Evolutionary conservation across 2,797 vertebrate species (phyloP), one percentile per base, ranked within the genome.

Genomic region (Rachycentron canadum): DNA sequence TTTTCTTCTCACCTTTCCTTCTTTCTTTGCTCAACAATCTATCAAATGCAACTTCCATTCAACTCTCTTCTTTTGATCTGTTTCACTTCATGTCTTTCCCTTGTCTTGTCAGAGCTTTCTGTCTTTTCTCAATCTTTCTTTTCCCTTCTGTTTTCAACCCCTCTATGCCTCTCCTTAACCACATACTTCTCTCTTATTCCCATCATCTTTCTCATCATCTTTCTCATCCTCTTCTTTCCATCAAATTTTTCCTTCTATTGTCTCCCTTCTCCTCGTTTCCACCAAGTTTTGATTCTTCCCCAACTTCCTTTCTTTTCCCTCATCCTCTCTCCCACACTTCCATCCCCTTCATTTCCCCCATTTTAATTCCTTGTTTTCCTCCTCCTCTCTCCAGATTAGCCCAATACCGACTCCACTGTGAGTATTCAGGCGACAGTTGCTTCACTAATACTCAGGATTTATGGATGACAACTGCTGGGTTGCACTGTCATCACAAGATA

Each of bases 391-490:
- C 50, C 55, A 86, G 88, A 86, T 89, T 85, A 88, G 70, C 67
- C 69, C 53, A 26, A 25, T 28, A 73, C 66, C 23, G 57, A 84
- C 40, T 86, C 74, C 79, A 55, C 70, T 52, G 66, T 64, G 78
- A 79, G 75, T 64, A 76, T 75, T 84, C 85, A 87, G 73, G 61
- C 76, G 64, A 73, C 79, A 63, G 78, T 71, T 61, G 81, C 61
- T 80, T 84, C 86, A 64, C 84, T 88, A 84, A 90, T 86, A 78
- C 77, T 61, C 41, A 14, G 85, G 86, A 89, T 93, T 91, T 91
- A 91, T 78, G 71, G 84, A 83, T 87, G 87, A 92, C 90, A 89
- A 89, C 86, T 61, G 59, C 81, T 76, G 83, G 77, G 85, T 89
- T 83, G 78, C 73, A 71, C 84, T 89, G 88, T 91, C 89, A 89